Evolutionary conservation across 1,140 invertebrate species (phyloP), one percentile per base, ranked within the genome.

Genomic region (Drosophila teissieri): DNA sequence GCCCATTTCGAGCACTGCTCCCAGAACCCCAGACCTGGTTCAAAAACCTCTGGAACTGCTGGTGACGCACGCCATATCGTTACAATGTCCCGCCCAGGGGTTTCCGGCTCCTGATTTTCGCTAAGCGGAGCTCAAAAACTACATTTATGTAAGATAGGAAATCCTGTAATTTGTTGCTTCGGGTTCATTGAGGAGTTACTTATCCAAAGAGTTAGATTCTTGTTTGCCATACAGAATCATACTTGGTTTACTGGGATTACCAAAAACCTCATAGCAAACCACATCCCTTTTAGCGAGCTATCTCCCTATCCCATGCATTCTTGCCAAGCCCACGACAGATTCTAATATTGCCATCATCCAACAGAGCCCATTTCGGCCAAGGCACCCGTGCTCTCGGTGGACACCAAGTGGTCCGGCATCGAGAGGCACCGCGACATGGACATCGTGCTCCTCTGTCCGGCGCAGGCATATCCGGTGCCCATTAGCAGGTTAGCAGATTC

Each of bases 401-500:
- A 84, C 22, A 94, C 94, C 11, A 95, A 95, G 82, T 94, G 94
- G 65, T 94, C 93, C 80, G 84, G 90, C 19, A 91, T 91, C 55
- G 90, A 91, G 22, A 37, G 80, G 27, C 89, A 84, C n/a, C 60
- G 63, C 45, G 92, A 85, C 31, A 74, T 90, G 60, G 94, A 93
- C 78, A 91, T 94, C 72, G 94, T 93, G 78, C 92, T 94, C 80
- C 84, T 94, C 74, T 95, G 94, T 92, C 94, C 94, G 58, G 95
- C 94, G 45, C 95, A 96, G 91, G 94, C 94, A 39, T 95, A 93
- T 93, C 95, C 95, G 52, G 93, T 94, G 64, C 95, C 95, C 73
- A 46, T 93, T 52, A 95, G 94, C 93, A 95, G 95, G 95, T 95
- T 94, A 92, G 31, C 31, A 31, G 84, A 52, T 36, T 36, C 48